Conservation (phyloP, 2,113 vertebrate genomes). For the Hippocampus zosterae region DNA sequence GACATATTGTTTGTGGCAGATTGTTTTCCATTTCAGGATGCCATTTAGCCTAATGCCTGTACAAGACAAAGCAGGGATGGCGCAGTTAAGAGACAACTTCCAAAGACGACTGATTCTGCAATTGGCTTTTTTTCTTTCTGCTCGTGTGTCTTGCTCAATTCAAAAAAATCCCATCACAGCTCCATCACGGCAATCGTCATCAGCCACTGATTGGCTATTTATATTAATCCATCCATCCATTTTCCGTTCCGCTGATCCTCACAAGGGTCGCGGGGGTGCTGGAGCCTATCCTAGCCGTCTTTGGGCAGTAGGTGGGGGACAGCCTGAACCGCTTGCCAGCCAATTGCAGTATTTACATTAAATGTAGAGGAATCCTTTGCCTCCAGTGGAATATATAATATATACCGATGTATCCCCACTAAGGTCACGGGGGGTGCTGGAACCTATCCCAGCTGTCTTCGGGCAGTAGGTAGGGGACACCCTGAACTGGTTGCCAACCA, state of each 20-base stretch:
- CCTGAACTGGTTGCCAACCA: too few relatives aligned
- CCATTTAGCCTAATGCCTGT: constrained; percentile 41
- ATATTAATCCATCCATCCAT: too few relatives aligned
- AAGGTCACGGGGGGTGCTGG: too few relatives aligned
- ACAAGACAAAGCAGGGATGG: constrained; percentile 12
- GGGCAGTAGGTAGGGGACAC: too few relatives aligned
- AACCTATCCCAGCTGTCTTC: too few relatives aligned
- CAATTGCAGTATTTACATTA: constrained; percentile 2
- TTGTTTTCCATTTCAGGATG: constrained; percentile 52
- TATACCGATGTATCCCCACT: too few relatives aligned
- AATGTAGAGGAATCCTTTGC: constrained; percentile 62
- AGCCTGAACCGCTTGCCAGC: too few relatives aligned
- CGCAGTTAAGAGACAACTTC: constrained; percentile 13
- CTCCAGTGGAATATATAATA: constrained; percentile 45
- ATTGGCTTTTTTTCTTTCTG: constrained; percentile 44
- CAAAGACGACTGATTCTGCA: constrained; percentile 40
- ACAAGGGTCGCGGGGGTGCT: too few relatives aligned
- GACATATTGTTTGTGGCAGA: constrained; percentile 31
- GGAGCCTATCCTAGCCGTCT: too few relatives aligned
- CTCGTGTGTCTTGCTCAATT: constrained; percentile 38
- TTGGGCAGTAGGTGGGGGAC: too few relatives aligned
- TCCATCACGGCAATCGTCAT: constrained; percentile 50
- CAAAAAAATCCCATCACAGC: constrained; percentile 49
- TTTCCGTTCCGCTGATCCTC: too few relatives aligned
- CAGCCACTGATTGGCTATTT: constrained; percentile 53